Base-by-base conservation (phyloP, 2,888 invertebrate genomes). In the Osmoderma eremita region DNA sequence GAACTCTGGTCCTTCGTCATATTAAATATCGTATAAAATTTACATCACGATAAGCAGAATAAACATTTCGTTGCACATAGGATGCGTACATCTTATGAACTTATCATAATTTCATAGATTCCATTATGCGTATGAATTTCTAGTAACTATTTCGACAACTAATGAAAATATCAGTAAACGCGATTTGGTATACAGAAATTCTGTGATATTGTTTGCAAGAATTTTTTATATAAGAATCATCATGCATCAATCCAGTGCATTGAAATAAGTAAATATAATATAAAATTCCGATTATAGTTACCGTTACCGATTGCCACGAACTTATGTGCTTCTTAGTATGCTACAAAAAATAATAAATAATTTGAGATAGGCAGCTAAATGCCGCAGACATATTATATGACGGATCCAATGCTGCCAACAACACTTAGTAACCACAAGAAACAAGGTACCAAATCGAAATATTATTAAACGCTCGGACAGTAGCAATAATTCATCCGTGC, bases 1-100 rank as follows among this genome's bases (percentile, higher is more conserved):
- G 65, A 64, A 56, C 20, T 53, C 1, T n/a, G 63, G 39, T 49
- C 63, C 30, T 71, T 72, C 72, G 70, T 58, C 71, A 65, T 69
- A 67, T 70, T 72, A 72, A 71, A 70, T 45, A 70, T 69, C 56
- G 67, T 66, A 67, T 70, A 70, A 70, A 70, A 39, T 8, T 53
- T 17, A 39, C 45, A 24, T 45, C 54, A 30, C 22, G 20, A 53
- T 48, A 53, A 65, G 42, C 45, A 54, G 48, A 54, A 65, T 56
- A 56, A 65, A 65, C 56, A 56, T 65, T 65, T 65, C 48, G 45
- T 65, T 56, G 56, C 8, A 20, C 24, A n/a, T 24, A 6, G 42
- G 5, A n/a, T 42, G 3, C n/a, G 42, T 1, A 42, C n/a, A 15
- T 30, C 2, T 6, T 30, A 8, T 30, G 5, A 6, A 10, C 30